phyloP scores from a whole-genome alignment of 2,888 invertebrate species.

The Busseola fusca region DNA sequence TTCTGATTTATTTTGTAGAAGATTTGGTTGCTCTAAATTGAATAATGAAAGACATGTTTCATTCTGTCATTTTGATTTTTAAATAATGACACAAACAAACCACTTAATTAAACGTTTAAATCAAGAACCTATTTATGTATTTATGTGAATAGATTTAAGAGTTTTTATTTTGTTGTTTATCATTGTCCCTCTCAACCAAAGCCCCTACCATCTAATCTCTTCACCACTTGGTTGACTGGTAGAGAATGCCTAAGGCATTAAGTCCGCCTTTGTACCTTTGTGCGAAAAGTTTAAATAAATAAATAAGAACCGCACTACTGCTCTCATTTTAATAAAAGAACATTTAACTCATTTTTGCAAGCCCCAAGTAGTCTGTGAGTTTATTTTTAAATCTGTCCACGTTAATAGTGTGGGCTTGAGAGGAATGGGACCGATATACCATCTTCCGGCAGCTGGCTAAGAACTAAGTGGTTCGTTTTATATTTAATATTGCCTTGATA shows the following conservation, averaged over 20 bases:
- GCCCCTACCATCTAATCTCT: too few relatives aligned
- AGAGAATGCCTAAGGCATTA: too few relatives aligned
- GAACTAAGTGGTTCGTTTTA: conserved; percentile 58
- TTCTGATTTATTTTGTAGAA: conserved; percentile 40
- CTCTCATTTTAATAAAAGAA: conserved; percentile 31
- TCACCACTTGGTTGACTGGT: too few relatives aligned
- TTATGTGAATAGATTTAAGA: too few relatives aligned
- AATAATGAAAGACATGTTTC: conserved; percentile 26
- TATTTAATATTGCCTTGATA: conserved; percentile 56
- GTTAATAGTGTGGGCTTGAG: conserved; percentile 63
- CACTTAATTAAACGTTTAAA: conserved; percentile 30
- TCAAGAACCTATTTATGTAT: too few relatives aligned
- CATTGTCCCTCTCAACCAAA: too few relatives aligned
- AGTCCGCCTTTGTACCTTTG: too few relatives aligned
- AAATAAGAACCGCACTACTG: too few relatives aligned
- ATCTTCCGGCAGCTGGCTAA: conserved; percentile 64
- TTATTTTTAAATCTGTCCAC: conserved; percentile 68
- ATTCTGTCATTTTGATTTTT: conserved; percentile 23
- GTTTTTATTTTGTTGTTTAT: too few relatives aligned
- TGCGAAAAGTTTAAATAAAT: too few relatives aligned
- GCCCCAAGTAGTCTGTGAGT: conserved; percentile 51
- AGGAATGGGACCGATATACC: conserved; percentile 49
- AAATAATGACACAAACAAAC: conserved; percentile 1
- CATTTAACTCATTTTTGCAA: conserved; percentile 49
- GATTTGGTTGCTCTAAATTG: conserved; percentile 36